A percentile compares a stretch with the other conserved stretches of the same genome.
Conservation (phyloP, 2,797 vertebrate species). For the Vireo griseus region DNA sequence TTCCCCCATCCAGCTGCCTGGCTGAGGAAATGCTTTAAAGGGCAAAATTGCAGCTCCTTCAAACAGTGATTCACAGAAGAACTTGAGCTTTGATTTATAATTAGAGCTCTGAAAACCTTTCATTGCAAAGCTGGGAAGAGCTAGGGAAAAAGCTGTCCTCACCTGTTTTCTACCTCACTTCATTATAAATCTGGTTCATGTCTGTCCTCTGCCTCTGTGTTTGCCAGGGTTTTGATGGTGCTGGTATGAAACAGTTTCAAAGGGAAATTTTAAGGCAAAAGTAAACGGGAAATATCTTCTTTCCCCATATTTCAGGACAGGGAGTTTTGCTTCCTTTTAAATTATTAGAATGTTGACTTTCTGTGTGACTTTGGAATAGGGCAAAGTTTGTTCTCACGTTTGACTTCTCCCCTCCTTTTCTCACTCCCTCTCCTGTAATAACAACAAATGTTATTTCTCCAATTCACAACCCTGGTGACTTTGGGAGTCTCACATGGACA, state of each 20-base stretch:
- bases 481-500: not conserved
- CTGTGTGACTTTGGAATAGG: not conserved
- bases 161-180: slow-evolving; percentile 19
- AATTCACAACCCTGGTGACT: not conserved
- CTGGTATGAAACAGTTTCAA: not conserved
- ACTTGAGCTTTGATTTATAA: slow-evolving; percentile 53
- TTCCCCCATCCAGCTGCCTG: not conserved
- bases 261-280: not conserved
- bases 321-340: not conserved
- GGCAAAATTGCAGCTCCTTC: slow-evolving; percentile 19
- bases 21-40: slow-evolving; percentile 26
- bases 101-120: slow-evolving; percentile 34
- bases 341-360: not conserved
- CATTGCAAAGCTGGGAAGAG: slow-evolving; percentile 15
- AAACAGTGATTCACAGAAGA: slow-evolving; percentile 25
- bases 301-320: not conserved
- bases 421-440: not conserved
- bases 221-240: not conserved
- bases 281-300: not conserved
- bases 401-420: not conserved
- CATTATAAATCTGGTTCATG: not conserved
- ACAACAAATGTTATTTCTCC: not conserved
- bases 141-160: not conserved
- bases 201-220: not conserved
- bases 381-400: not conserved